These are phyloP conservation scores for Todiramphus saurophagus DNA, from an alignment of 2,113 vertebrate species.

Conservation along the genomic window DNA sequence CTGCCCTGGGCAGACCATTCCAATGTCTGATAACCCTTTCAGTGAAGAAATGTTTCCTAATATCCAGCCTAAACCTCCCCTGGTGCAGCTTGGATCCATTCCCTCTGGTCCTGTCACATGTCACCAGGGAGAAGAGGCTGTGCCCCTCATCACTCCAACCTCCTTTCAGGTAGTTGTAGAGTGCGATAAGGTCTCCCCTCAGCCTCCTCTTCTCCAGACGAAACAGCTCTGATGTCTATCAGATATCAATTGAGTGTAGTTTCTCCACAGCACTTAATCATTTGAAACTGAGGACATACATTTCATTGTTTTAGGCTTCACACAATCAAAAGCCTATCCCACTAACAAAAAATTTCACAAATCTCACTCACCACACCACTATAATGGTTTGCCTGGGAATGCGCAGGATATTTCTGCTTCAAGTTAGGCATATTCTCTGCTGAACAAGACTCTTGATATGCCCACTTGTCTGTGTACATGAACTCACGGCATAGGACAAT, in stretches of 20 bases:
- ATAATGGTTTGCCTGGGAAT: not conserved
- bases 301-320: not conserved
- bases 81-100: too few relatives aligned
- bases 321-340: not conserved
- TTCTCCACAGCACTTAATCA: not conserved
- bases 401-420: not conserved
- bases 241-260: not conserved
- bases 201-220: too few relatives aligned
- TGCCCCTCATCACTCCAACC: too few relatives aligned
- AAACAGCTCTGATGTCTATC: not conserved
- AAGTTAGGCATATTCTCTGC: not conserved
- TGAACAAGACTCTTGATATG: not conserved
- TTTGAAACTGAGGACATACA: not conserved
- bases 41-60: too few relatives aligned
- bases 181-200: too few relatives aligned
- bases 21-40: too few relatives aligned
- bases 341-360: not conserved
- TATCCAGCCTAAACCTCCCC: too few relatives aligned
- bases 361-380: not conserved
- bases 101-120: too few relatives aligned
- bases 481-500: not conserved
- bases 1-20: too few relatives aligned
- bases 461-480: fast-evolving
- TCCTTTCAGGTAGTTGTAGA: too few relatives aligned
- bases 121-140: too few relatives aligned